Conservation (phyloP, 2,797 vertebrate genomes). For the Lacerta bilineata region DNA sequence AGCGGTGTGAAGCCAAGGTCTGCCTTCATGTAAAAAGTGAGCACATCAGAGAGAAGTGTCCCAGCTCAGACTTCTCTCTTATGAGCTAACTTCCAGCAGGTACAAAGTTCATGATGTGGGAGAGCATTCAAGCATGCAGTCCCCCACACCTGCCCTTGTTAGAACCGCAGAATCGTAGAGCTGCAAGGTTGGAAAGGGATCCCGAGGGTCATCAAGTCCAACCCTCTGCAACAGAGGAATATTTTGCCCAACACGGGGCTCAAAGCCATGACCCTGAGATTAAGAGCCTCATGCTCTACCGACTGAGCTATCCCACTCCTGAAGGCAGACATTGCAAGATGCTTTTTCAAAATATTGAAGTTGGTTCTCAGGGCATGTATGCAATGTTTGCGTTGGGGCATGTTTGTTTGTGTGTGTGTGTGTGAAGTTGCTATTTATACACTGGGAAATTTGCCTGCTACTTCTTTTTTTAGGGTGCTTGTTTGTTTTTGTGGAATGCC, state of each 20-base stretch:
- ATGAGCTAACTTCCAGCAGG: not conserved
- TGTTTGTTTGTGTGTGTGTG: not conserved
- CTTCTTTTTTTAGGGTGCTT: not conserved
- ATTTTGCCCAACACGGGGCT: too few species aligned
- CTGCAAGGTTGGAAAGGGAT: too few species aligned
- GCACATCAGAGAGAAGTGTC: not conserved
- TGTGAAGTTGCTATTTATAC: conserved; percentile 6
- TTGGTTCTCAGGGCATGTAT: not conserved
- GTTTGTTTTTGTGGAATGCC: not conserved
- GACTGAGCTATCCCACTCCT: too few species aligned
- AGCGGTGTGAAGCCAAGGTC: not conserved
- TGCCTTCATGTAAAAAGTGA: not conserved
- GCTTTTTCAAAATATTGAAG: not conserved
- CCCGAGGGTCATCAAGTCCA: too few species aligned
- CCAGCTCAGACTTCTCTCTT: not conserved
- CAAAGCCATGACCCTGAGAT: too few species aligned
- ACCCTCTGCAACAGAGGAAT: too few species aligned
- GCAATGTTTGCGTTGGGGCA: not conserved
- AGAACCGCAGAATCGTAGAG: too few species aligned
- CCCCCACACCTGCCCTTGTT: not conserved
- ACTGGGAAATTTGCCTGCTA: conserved; percentile 9
- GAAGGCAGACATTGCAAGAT: not conserved
- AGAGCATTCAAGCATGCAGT: not conserved
- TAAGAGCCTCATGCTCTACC: too few species aligned
- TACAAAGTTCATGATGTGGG: not conserved